phyloP scores from a whole-genome alignment of 2,888 invertebrate species.

The Acleris emargana region DNA sequence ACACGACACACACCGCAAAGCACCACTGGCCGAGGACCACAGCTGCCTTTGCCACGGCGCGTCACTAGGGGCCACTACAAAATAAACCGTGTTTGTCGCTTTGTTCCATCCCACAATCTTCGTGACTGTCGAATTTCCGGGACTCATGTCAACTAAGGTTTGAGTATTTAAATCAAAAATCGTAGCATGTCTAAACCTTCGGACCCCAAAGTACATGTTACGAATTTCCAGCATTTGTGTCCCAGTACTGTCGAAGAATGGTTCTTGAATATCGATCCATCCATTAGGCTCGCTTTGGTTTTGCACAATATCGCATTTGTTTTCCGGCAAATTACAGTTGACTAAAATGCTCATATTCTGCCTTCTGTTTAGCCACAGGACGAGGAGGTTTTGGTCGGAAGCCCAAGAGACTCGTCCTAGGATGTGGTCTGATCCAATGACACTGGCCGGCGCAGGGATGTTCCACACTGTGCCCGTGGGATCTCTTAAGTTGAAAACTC shows the following conservation, averaged over 20 bases:
- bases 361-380: slow-evolving; percentile 93
- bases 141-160: slow-evolving; percentile 75
- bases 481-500: slow-evolving; percentile 81
- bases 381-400: slow-evolving; percentile 85
- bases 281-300: slow-evolving; percentile 84
- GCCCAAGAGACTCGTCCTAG: slow-evolving; percentile 90
- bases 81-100: slow-evolving; percentile 85
- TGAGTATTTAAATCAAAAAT: slow-evolving; percentile 61
- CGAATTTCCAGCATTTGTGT: slow-evolving; percentile 73
- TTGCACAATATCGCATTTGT: slow-evolving; percentile 70
- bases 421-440: slow-evolving; percentile 85
- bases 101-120: slow-evolving; percentile 86
- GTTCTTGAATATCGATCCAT: slow-evolving; percentile 86
- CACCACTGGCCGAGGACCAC: slow-evolving; percentile 81
- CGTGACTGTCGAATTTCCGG: slow-evolving; percentile 84
- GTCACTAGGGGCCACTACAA: slow-evolving; percentile 85
- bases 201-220: slow-evolving; percentile 59
- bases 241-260: slow-evolving; percentile 78
- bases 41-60: slow-evolving; percentile 89
- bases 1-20: slow-evolving; percentile 85
- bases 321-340: slow-evolving; percentile 78
- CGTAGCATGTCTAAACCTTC: slow-evolving; percentile 75
- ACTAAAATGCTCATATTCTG: slow-evolving; percentile 88
- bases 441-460: slow-evolving; percentile 80
- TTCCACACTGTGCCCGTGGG: slow-evolving; percentile 58